Conservation (phyloP, 2,797 vertebrate species). For the Leptatherina wallacei region DNA sequence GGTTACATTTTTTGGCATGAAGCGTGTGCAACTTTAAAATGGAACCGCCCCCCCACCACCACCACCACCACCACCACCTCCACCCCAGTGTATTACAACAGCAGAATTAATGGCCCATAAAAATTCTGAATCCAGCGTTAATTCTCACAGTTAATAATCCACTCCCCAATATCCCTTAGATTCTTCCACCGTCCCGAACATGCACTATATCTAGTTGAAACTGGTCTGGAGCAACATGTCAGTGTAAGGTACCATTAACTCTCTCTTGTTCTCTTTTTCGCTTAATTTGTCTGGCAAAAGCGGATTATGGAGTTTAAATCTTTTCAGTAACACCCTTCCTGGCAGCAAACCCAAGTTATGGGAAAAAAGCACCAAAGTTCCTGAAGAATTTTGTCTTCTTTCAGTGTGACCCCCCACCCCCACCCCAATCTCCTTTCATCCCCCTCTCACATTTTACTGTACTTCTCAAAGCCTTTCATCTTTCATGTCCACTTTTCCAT, state of each 20-base stretch:
- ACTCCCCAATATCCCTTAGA: conserved; percentile 3
- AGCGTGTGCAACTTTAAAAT: background rate
- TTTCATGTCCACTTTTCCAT: conserved; percentile 1
- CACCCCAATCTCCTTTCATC: background rate
- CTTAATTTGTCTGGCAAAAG: conserved; percentile 51
- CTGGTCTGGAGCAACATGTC: conserved; percentile 61
- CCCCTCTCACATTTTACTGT: background rate
- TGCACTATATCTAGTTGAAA: conserved; percentile 59
- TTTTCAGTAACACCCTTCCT: conserved; percentile 59
- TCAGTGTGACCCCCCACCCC: conserved; percentile 37
- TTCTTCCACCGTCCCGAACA: conserved; percentile 27
- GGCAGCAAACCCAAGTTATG: conserved; percentile 52
- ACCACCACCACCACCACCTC: no score
- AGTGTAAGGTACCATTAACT: conserved; percentile 64
- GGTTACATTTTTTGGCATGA: background rate
- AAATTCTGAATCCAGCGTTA: conserved; percentile 28
- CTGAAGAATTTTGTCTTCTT: conserved; percentile 52
- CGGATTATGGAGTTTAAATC: conserved; percentile 74
- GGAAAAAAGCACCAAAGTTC: conserved; percentile 64
- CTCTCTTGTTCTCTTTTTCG: conserved; percentile 54
- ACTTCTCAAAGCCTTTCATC: conserved; percentile 32
- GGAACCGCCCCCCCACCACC: background rate
- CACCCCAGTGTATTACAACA: background rate
- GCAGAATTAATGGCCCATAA: background rate
- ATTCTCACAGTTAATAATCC: conserved; percentile 35